Conservation (phyloP, 2,797 vertebrate genomes). For the Gila robusta region DNA sequence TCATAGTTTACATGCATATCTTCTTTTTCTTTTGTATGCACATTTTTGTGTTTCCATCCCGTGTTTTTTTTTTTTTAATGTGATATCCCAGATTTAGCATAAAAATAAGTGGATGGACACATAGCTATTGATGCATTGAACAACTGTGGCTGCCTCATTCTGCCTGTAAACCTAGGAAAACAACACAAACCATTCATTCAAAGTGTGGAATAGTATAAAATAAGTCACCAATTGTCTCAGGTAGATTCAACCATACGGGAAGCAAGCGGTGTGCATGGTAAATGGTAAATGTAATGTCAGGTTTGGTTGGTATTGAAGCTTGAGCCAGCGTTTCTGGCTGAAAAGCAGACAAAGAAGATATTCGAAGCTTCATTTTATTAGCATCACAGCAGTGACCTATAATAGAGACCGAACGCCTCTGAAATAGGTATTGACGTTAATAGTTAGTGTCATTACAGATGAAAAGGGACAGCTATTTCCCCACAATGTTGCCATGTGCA, state of each 20-base stretch:
- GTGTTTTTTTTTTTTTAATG: neutral
- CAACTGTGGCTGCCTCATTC: neutral
- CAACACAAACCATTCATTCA: constrained; percentile 6
- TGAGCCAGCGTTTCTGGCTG: neutral
- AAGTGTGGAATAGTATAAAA: constrained; percentile 8
- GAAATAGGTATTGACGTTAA: constrained; percentile 34
- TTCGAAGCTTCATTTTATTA: constrained; percentile 25
- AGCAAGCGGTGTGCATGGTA: neutral
- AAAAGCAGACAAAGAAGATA: neutral
- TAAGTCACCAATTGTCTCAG: neutral
- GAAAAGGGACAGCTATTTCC: constrained; percentile 26
- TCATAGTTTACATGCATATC: no score
- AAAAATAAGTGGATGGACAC: neutral
- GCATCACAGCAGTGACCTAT: constrained; percentile 26
- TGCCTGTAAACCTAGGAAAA: neutral
- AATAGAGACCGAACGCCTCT: constrained; percentile 21
- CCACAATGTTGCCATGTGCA: neutral
- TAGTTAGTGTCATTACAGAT: constrained; percentile 33
- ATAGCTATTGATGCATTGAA: neutral
- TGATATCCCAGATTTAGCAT: neutral
- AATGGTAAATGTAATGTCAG: constrained; percentile 44
- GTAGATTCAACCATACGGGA: neutral
- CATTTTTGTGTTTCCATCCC: neutral
- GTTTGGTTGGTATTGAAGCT: constrained; percentile 25
- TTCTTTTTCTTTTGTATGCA: no score